These are phyloP conservation scores for Diplodus sargus DNA, from an alignment of 2,797 vertebrate species.

Conservation along the genomic window DNA sequence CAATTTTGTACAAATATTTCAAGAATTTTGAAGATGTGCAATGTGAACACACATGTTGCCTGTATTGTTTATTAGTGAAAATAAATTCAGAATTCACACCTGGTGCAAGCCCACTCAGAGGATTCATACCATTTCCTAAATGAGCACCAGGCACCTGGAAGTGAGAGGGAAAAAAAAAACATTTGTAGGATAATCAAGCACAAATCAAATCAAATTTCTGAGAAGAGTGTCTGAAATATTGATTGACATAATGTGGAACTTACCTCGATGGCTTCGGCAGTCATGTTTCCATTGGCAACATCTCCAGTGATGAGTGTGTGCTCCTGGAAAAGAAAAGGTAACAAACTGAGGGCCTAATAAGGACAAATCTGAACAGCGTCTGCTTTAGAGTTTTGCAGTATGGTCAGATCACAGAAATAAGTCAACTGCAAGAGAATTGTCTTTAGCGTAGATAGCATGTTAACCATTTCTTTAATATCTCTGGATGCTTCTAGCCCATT, in stretches of 20 bases:
- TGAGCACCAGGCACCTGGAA: conserved; percentile 74
- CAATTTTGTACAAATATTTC: neutral
- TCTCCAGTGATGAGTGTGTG: neutral
- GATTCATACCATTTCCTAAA: conserved; percentile 82
- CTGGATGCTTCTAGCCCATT: neutral
- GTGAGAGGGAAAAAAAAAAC: neutral
- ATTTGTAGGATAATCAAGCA: neutral
- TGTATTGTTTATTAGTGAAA: neutral
- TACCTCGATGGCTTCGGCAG: conserved; percentile 31
- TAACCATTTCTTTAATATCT: neutral
- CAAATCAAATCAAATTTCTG: neutral
- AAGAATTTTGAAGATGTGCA: neutral
- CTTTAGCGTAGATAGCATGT: neutral
- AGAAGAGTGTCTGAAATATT: neutral
- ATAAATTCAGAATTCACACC: conserved; percentile 76
- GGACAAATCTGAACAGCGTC: neutral
- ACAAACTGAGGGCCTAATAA: neutral
- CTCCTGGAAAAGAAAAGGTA: conserved; percentile 41
- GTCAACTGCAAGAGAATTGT: neutral
- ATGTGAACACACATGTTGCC: neutral
- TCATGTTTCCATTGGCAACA: conserved; percentile 51
- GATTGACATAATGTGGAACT: conserved; percentile 10
- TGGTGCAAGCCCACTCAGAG: conserved; percentile 86
- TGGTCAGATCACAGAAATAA: neutral
- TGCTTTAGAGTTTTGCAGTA: neutral